Conservation (phyloP, 2,113 vertebrate species). For the Hippocampus zosterae region DNA sequence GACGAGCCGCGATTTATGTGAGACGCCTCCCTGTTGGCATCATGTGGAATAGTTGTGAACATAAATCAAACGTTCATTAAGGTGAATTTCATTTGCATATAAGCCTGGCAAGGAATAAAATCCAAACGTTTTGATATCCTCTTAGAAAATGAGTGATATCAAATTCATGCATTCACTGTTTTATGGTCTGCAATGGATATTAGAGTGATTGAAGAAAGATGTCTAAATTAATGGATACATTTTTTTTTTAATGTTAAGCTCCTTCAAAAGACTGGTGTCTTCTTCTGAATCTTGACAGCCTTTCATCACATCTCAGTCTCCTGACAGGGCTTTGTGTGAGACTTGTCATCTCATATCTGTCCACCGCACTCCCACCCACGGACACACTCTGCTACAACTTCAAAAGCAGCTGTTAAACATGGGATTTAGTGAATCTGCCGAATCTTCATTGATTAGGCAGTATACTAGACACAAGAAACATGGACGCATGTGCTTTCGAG, state of each 20-base stretch:
- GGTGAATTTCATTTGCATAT: constrained; percentile 26
- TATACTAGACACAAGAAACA: constrained; percentile 11
- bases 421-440: constrained; percentile 50
- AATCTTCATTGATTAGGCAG: constrained; percentile 43
- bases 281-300: constrained; percentile 54
- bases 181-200: constrained; percentile 41
- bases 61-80: constrained; percentile 14
- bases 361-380: not conserved
- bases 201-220: constrained; percentile 61
- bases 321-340: constrained; percentile 62
- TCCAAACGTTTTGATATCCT: constrained; percentile 11
- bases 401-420: constrained; percentile 37
- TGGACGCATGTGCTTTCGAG: constrained; percentile 5
- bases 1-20: too few relatives aligned
- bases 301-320: constrained; percentile 63
- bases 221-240: constrained; percentile 60
- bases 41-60: too few relatives aligned
- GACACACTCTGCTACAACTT: constrained; percentile 19
- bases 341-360: constrained; percentile 64
- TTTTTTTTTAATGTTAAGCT: constrained; percentile 67
- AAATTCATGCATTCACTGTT: not conserved
- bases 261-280: constrained; percentile 63
- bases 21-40: too few relatives aligned
- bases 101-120: constrained; percentile 31
- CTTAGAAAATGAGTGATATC: constrained; percentile 23